Evolutionary conservation across 1,140 invertebrate species (phyloP), one percentile per base, ranked within the genome.

Genomic region (Wasmannia auropunctata): DNA sequence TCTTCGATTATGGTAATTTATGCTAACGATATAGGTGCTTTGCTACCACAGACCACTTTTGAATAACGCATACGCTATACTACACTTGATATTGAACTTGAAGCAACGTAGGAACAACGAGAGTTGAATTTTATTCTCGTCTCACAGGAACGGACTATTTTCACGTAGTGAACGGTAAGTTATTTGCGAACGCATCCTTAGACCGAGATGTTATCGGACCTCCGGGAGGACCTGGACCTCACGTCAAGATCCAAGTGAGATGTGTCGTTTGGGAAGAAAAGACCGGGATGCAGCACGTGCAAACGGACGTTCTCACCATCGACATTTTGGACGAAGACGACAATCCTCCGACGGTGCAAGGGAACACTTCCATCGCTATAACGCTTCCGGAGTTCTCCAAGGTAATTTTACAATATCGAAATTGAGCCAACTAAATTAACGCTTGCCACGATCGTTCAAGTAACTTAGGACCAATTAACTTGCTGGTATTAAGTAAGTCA

Each of bases 251-350:
- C 34, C 40, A 88, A 11, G 88, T 95, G 1, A 92, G 86, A 14
- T 95, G 95, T 80, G 54, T 93, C n/a, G 84, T 95, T 0, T 92
- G 87, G 74, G 91, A 93, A 3, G 88, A 92, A 11, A 88, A 85
- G 6, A 90, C 91, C 14, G 93, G 92, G 0, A 65, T 58, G 10
- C 91, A 93, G 56, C 84, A 93, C 65, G 91, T 86, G 0, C 85
- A 91, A 16, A 90, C 92, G 37, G 89, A 90, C 49, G 89, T 90
- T 0, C 37, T 95, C 22, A 22, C 46, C 8, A 75, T 95, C 11
- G 92, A 93, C 16, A 80, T 95, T 22, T 75, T 95, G 43, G 95
- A 95, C 86, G 87, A 95, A 40, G 93, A 95, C 76, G 95, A 95
- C 75, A 95, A 95, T 92, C 93, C 94, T 6, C 95, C 95, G 0